A percentile compares a stretch with the other conserved stretches of the same genome.
Evolutionary conservation across 2,113 vertebrate species (phyloP).

Genomic region (Scatophagus argus): DNA sequence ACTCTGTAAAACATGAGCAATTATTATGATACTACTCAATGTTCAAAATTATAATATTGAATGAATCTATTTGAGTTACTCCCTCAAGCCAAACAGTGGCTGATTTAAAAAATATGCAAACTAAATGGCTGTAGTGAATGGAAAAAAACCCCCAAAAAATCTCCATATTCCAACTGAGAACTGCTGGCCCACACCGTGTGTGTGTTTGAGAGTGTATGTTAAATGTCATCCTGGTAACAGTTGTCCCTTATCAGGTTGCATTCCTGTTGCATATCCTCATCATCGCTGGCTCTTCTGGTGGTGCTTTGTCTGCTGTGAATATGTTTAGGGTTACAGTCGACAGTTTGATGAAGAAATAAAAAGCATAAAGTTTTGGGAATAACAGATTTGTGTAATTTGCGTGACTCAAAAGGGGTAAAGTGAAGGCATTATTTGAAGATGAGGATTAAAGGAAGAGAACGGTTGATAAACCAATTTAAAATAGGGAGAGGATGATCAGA

Average conservation of each 20-base stretch:
- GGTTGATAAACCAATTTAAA: slow-evolving; percentile 34
- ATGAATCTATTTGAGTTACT: no score
- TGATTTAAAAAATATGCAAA: slow-evolving; percentile 8
- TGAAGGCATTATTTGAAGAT: neutral
- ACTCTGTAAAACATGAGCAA: neutral
- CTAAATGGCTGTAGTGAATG: neutral
- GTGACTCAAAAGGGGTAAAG: neutral
- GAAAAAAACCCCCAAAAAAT: neutral
- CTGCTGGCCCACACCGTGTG: neutral
- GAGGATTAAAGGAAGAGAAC: neutral
- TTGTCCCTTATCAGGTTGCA: slow-evolving; percentile 70
- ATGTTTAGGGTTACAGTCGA: slow-evolving; percentile 10
- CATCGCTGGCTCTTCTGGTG: slow-evolving; percentile 41
- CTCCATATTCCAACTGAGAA: neutral
- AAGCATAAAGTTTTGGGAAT: neutral
- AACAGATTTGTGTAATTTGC: neutral
- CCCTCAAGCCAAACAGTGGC: neutral
- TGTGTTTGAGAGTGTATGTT: slow-evolving; percentile 15
- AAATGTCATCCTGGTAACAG: slow-evolving; percentile 54
- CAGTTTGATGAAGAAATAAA: neutral
- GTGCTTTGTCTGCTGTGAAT: slow-evolving; percentile 30
- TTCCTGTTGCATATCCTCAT: slow-evolving; percentile 62
- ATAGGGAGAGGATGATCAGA: slow-evolving; percentile 20
- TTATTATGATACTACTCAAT: neutral
- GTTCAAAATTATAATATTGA: no score